These are phyloP conservation scores for Drosophila jambulina DNA, from an alignment of 1,140 invertebrate species.

Conservation along the genomic window DNA sequence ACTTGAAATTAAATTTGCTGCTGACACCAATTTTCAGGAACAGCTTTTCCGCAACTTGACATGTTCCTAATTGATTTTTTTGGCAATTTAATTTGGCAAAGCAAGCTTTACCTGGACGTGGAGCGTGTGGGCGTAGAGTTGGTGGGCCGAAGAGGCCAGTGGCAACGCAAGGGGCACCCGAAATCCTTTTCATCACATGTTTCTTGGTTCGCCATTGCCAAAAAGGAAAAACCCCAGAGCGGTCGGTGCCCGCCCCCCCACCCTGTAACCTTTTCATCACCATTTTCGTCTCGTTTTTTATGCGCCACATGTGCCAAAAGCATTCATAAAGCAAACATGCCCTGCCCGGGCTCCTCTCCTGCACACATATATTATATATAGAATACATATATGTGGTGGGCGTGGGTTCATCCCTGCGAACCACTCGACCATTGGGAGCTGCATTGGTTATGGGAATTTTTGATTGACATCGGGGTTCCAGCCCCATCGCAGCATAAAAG, in stretches of 20 bases:
- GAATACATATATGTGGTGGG: conserved; percentile 22
- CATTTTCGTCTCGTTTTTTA: conserved; percentile 77
- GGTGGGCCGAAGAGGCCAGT: conserved; percentile 36
- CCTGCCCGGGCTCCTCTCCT: conserved; percentile 6
- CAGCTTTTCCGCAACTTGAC: conserved; percentile 81
- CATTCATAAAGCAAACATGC: conserved; percentile 75
- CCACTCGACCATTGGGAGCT: conserved; percentile 59
- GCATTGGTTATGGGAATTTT: conserved; percentile 84
- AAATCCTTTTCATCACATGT: conserved; percentile 80
- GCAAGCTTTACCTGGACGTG: conserved; percentile 49
- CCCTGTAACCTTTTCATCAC: conserved; percentile 48
- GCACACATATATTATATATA: conserved; percentile 1
- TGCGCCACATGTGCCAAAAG: conserved; percentile 81
- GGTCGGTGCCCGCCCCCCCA: conserved; percentile 17
- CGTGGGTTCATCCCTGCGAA: conserved; percentile 35
- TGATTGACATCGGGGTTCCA: conserved; percentile 78
- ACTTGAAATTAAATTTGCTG: conserved; percentile 78
- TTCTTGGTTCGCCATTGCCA: conserved; percentile 73
- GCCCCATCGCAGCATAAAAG: conserved; percentile 30
- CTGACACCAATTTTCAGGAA: conserved; percentile 79
- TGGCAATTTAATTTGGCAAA: conserved; percentile 83
- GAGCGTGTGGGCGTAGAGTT: conserved; percentile 26
- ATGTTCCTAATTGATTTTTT: conserved; percentile 84
- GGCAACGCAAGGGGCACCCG: conserved; percentile 57
- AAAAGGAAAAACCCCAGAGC: conserved; percentile 41